phyloP scores from a whole-genome alignment of 2,113 vertebrate species.

The Dinomys branickii region DNA sequence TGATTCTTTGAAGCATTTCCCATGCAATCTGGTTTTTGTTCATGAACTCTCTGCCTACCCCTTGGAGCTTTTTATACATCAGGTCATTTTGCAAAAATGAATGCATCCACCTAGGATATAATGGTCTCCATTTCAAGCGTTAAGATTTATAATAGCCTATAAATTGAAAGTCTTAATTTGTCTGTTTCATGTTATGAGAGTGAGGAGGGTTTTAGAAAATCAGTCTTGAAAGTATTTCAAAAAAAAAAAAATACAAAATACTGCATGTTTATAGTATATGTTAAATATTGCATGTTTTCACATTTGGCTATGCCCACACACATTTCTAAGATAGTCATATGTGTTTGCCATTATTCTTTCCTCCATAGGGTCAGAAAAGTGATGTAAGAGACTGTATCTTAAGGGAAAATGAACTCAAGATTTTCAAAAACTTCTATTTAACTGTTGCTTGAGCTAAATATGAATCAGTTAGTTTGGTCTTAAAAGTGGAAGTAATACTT shows the following conservation, averaged over 20 bases:
- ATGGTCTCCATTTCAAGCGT: slow-evolving; percentile 6
- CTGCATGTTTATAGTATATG: not conserved
- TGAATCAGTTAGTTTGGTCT: not conserved
- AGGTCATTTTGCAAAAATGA: slow-evolving; percentile 34
- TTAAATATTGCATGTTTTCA: not conserved
- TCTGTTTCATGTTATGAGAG: not conserved
- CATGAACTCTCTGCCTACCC: no score
- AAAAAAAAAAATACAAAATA: slow-evolving; percentile 14
- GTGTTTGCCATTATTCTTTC: not conserved
- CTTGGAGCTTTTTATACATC: not conserved
- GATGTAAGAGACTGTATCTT: not conserved
- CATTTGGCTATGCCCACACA: not conserved
- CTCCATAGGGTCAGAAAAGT: not conserved
- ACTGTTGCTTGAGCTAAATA: slow-evolving; percentile 22
- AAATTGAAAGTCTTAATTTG: slow-evolving; percentile 45
- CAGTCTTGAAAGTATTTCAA: slow-evolving; percentile 17
- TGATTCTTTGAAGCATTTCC: no score
- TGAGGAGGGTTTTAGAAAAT: slow-evolving; percentile 51
- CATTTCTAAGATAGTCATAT: not conserved
- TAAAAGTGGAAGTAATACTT: not conserved
- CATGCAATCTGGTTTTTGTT: no score
- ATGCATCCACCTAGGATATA: not conserved
- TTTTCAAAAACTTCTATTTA: slow-evolving; percentile 30
- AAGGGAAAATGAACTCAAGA: not conserved
- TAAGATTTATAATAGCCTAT: slow-evolving; percentile 15